Evolutionary conservation across 1,140 invertebrate species (phyloP), one percentile per base, ranked within the genome.

Genomic region (Contarinia nasturtii): DNA sequence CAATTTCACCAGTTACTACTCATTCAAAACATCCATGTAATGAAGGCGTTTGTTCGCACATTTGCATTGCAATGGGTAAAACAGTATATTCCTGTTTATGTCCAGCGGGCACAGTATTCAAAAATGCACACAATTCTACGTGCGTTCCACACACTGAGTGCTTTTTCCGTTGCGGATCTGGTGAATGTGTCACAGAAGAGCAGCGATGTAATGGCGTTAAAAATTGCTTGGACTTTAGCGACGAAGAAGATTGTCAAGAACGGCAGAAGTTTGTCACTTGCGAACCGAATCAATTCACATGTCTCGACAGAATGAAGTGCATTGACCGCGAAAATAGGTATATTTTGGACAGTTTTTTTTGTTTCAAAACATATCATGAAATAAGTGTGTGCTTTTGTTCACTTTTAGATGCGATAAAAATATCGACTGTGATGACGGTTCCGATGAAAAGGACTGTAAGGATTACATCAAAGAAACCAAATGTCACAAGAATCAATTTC

Each of bases 341-440:
- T 5, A 3, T 27, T 27, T 27, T 27, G 27, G 4, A 27, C 27
- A 27, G 27, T 5, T 27, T 27, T 63, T 73, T 12, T 49, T 27
- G 10, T 27, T 27, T 5, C 3, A 27, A 27, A 27, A 27, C 4
- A 27, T 5, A 27, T 5, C 27, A 3, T 27, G 27, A 27, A 27
- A 27, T 27, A 27, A n/a, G n/a, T n/a, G n/a, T n/a, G 3, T 27
- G 27, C 10, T 10, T 27, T 10, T 27, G 3, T 55, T 66, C 43
- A 47, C 52, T 22, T 55, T 70, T 49, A 65, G 78, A 11, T 92
- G 88, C 58, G 77, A 92, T 60, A 72, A 69, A 0, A 56, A 72
- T n/a, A 68, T 67, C 37, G 81, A 92, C 57, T 92, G 88, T 54
- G 54, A 60, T 3, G 83, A 87, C 57, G 71, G 71, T 33, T 82